phyloP scores from a whole-genome alignment of 2,797 vertebrate species.

The Rhabdomys pumilio region DNA sequence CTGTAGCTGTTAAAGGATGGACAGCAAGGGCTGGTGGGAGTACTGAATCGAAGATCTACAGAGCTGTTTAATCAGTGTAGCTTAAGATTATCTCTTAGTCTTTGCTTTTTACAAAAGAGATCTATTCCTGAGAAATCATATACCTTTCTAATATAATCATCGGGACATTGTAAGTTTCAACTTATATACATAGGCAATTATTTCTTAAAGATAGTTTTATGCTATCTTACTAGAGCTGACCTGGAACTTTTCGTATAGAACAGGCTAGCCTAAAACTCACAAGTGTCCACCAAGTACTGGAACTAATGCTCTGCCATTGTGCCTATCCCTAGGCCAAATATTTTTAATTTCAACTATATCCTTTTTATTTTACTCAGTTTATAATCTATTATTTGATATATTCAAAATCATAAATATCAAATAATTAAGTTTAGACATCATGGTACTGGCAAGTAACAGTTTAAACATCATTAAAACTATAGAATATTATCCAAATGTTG shows the following conservation, averaged over 20 bases:
- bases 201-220: background rate
- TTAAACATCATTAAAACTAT: background rate
- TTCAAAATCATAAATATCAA: background rate
- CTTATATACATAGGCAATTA: background rate
- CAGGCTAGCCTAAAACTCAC: background rate
- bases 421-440: background rate
- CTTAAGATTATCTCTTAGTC: background rate
- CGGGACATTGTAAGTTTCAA: background rate
- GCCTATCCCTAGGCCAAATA: background rate
- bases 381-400: background rate
- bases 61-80: background rate
- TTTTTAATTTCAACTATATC: background rate
- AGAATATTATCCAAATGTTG: background rate
- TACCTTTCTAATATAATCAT: background rate
- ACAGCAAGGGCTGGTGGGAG: background rate
- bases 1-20: background rate
- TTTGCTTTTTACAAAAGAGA: slow-evolving; percentile 5
- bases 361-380: too few relatives aligned
- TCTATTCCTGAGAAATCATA: background rate
- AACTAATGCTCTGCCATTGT: background rate
- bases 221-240: background rate
- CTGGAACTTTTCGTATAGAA: background rate
- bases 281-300: background rate
- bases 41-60: background rate
- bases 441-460: background rate